Conservation (phyloP, 2,113 vertebrate genomes). For the Scartelaos histophorus region DNA sequence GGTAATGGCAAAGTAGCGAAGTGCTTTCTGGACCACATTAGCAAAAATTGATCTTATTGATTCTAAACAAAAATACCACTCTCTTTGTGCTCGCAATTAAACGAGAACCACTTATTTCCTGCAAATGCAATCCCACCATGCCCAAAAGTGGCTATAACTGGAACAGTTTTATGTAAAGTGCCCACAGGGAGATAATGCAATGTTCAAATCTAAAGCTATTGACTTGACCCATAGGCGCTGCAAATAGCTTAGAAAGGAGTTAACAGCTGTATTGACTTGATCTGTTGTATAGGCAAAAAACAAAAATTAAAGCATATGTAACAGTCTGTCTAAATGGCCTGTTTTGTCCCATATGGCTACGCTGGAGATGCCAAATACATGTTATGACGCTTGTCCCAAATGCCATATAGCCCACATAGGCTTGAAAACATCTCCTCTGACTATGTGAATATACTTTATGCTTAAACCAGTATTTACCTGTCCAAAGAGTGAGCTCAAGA, state of each 20-base stretch:
- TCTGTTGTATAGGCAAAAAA: neutral
- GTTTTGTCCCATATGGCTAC: too few species aligned
- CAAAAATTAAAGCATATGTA: neutral
- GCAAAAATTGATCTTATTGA: conserved; percentile 22
- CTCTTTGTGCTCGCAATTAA: conserved; percentile 1
- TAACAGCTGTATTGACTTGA: neutral
- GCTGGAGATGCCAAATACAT: too few species aligned
- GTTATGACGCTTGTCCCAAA: too few species aligned
- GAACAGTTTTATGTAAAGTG: neutral
- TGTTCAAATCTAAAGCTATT: too few species aligned
- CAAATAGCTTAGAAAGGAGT: neutral
- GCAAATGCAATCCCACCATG: neutral
- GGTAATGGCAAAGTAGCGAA: conserved; percentile 30
- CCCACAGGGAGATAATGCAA: neutral
- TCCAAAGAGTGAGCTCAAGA: conserved; percentile 92
- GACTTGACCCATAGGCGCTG: too few species aligned
- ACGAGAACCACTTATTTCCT: neutral
- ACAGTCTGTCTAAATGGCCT: neutral
- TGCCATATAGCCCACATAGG: too few species aligned
- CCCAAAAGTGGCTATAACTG: neutral
- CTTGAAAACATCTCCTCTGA: too few species aligned
- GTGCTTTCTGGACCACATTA: conserved; percentile 24
- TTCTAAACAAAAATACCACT: conserved; percentile 13
- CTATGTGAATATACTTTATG: neutral
- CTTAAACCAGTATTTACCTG: conserved; percentile 81